Evolutionary conservation across 2,797 vertebrate species (phyloP).

Genomic region (Gymnoscopelus braueri): DNA sequence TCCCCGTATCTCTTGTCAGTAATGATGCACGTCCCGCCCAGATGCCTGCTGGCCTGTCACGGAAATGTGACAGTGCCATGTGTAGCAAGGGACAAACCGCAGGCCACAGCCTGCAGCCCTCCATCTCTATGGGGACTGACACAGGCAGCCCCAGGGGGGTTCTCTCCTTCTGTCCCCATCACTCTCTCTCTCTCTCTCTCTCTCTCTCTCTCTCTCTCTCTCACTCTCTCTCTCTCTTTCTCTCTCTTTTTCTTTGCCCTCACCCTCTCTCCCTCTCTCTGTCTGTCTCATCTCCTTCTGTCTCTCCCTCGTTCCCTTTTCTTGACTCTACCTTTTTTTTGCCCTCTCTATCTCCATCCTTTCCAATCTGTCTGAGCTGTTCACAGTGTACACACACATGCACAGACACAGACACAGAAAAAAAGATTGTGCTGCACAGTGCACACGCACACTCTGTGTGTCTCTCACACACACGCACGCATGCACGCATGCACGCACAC

Average conservation of each 20-base stretch:
- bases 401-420: constrained; percentile 8
- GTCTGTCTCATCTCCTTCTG: not conserved
- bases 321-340: constrained; percentile 43
- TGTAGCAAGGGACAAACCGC: constrained; percentile 62
- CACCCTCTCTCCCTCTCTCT: constrained; percentile 34
- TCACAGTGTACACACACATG: not conserved
- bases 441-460: constrained; percentile 22
- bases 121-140: constrained; percentile 66
- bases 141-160: constrained; percentile 63
- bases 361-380: constrained; percentile 32
- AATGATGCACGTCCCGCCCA: constrained; percentile 63
- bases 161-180: constrained; percentile 55
- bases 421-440: not conserved
- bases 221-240: not conserved
- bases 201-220: not conserved
- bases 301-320: constrained; percentile 33
- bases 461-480: too few species aligned
- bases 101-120: constrained; percentile 67
- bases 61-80: constrained; percentile 74
- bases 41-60: constrained; percentile 77
- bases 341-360: not conserved
- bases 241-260: not conserved
- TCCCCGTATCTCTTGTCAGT: constrained; percentile 9
- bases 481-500: constrained; percentile 9
- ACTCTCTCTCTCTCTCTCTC: constrained; percentile 47